Evolutionary conservation across 2,797 vertebrate genomes (phyloP).

Genomic region (Fistularia tabacaria): DNA sequence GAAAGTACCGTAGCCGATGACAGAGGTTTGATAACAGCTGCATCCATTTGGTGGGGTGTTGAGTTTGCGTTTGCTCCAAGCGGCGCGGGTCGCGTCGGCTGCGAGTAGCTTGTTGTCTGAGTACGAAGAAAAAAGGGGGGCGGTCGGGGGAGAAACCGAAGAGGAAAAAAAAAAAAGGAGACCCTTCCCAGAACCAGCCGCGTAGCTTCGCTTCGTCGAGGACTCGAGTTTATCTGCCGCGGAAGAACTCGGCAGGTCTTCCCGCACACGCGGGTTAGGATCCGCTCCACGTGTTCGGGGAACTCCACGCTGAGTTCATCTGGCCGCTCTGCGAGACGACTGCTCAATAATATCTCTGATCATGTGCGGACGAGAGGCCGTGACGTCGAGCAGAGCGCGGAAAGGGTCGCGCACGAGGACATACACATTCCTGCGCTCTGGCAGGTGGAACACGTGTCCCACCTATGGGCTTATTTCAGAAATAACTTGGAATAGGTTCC

Average conservation of each 20-base stretch:
- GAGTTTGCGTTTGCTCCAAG: conserved; percentile 52
- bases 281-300: conserved; percentile 18
- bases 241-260: conserved; percentile 13
- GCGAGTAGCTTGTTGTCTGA: conserved; percentile 38
- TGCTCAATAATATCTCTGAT: conserved; percentile 17
- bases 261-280: conserved; percentile 20
- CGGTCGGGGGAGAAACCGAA: too few relatives aligned
- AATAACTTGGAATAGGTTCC: neutral
- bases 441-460: neutral
- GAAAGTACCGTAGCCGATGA: conserved; percentile 50
- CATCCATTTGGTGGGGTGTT: conserved; percentile 58
- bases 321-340: conserved; percentile 9
- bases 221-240: conserved; percentile 35
- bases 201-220: conserved; percentile 8
- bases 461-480: neutral
- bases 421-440: conserved; percentile 4
- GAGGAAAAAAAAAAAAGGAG: too few relatives aligned
- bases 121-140: conserved; percentile 4
- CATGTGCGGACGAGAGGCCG: conserved; percentile 5
- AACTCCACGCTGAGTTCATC: conserved; percentile 16
- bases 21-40: conserved; percentile 65
- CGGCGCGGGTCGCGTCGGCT: conserved; percentile 24
- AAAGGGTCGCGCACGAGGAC: conserved; percentile 2
- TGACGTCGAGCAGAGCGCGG: conserved; percentile 11
- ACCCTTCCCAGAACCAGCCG: conserved; percentile 15